These are phyloP conservation scores for Wasmannia auropunctata DNA, from an alignment of 1,140 invertebrate species.

Conservation along the genomic window DNA sequence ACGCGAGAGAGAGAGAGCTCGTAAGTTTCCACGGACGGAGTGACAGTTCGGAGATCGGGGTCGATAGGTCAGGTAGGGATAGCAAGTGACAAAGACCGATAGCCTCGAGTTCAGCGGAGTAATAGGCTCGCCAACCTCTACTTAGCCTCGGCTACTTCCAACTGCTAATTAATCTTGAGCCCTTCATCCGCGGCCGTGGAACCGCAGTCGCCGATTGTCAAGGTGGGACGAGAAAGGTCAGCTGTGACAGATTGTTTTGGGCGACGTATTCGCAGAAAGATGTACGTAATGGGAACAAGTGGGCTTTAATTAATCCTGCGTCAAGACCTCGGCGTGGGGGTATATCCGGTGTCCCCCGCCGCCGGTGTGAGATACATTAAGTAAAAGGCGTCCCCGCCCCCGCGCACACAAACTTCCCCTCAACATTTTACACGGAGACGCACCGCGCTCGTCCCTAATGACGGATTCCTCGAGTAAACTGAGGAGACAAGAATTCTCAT, in stretches of 20 bases:
- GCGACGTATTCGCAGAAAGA: neutral
- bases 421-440: neutral
- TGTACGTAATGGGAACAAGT: conserved; percentile 2
- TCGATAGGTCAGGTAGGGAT: conserved; percentile 37
- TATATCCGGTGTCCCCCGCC: neutral
- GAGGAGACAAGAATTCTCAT: conserved; percentile 35
- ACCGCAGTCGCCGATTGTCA: neutral
- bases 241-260: conserved; percentile 25
- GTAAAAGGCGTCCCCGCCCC: neutral
- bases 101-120: neutral
- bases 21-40: conserved; percentile 5
- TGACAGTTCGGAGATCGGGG: conserved; percentile 38
- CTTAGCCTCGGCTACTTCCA: neutral
- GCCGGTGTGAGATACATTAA: conserved; percentile 15
- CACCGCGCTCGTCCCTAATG: conserved; percentile 2
- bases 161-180: conserved; percentile 44
- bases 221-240: conserved; percentile 11
- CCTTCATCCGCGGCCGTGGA: neutral
- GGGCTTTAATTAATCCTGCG: conserved; percentile 35
- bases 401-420: neutral
- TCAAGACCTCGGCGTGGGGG: neutral
- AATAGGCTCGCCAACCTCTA: conserved; percentile 14
- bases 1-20: neutral
- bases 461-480: conserved; percentile 16
- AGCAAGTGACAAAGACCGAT: conserved; percentile 51